Conservation (phyloP, 2,113 vertebrate species). For the Lagopus leucura region DNA sequence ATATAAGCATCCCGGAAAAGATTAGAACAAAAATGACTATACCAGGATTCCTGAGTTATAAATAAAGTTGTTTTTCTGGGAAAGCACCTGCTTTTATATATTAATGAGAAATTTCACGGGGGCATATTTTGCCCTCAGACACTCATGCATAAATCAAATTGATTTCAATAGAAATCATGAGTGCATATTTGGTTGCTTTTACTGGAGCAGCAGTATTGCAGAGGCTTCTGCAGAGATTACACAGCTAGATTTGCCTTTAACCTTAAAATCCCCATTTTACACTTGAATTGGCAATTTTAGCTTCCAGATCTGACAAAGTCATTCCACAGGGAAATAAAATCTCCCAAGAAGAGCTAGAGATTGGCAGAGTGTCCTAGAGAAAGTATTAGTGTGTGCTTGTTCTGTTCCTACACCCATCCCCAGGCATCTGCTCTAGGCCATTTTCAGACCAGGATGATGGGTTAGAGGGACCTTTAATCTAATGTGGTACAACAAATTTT, state of each 20-base stretch:
- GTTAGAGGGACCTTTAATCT: neutral
- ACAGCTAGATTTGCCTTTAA: neutral
- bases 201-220: neutral
- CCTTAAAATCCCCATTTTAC: conserved; percentile 27
- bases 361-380: neutral
- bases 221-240: neutral
- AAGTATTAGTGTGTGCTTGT: neutral
- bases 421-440: neutral
- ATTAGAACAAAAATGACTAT: neutral
- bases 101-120: neutral
- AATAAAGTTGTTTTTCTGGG: conserved; percentile 17
- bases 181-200: neutral
- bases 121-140: neutral
- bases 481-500: neutral
- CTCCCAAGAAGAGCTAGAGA: neutral
- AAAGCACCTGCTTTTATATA: neutral
- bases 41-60: neutral
- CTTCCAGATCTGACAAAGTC: neutral
- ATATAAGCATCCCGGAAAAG: neutral
- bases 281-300: conserved; percentile 5
- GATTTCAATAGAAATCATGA: conserved; percentile 16
- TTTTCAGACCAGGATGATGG: neutral
- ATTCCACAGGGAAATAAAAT: conserved; percentile 9
- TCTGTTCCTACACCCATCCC: neutral
- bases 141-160: neutral